Conservation (phyloP, 2,113 vertebrate genomes). For the Zosterops borbonicus region DNA sequence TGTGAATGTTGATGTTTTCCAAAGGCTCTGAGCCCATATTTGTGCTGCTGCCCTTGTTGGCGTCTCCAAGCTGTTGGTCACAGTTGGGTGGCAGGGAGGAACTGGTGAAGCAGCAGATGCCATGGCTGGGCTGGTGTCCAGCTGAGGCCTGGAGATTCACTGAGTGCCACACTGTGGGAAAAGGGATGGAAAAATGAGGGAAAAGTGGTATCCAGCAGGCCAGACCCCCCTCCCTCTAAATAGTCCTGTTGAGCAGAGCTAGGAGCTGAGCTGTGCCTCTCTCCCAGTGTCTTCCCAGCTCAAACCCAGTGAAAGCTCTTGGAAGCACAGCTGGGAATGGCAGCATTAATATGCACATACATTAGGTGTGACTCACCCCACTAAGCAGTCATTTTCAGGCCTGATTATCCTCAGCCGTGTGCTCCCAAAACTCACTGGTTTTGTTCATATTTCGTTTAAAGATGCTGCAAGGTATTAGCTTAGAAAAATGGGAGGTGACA, state of each 20-base stretch:
- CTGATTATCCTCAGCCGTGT: neutral
- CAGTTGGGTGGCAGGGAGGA: neutral
- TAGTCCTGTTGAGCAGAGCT: neutral
- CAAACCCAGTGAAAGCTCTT: neutral
- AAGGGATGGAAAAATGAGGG: neutral
- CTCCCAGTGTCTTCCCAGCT: neutral
- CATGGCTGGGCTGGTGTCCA: neutral
- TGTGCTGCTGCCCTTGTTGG: neutral
- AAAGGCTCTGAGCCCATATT: neutral
- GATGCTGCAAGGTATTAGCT: neutral
- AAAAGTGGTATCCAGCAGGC: neutral
- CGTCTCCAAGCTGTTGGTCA: neutral
- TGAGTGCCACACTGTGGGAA: neutral
- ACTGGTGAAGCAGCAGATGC: neutral
- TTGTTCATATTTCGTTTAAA: neutral
- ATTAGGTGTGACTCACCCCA: slow-evolving; percentile 20
- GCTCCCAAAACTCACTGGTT: neutral
- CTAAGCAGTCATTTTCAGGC: neutral
- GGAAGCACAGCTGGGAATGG: neutral
- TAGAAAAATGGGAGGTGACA: neutral
- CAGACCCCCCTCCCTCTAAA: neutral
- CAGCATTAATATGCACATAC: neutral
- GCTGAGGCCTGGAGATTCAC: neutral
- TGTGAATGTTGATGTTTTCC: neutral
- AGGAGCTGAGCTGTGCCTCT: neutral